Evolutionary conservation across 2,888 invertebrate genomes (phyloP), one percentile per base, ranked within the genome.

Genomic region (Phymatocera aterrima): DNA sequence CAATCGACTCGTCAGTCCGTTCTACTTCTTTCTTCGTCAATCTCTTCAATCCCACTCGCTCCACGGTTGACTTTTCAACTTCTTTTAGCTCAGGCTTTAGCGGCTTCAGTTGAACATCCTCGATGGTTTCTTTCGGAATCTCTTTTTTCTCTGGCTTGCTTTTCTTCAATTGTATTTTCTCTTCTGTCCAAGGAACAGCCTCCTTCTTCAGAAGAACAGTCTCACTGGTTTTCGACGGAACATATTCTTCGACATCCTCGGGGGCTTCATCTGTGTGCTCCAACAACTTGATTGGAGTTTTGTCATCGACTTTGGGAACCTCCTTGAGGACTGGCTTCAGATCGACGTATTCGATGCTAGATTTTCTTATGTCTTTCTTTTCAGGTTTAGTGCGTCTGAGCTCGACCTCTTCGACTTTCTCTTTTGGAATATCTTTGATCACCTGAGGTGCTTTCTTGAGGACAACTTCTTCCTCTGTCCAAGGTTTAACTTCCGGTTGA

Each of bases 181-280:
- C 94, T 85, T 95, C 93, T 2, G 93, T 95, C 94, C 94, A 94
- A 10, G 93, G 92, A 85, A 92, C 88, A 1, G 82, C 80, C 57
- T 84, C 81, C 12, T 85, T 84, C 15, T 80, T 83, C 3, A 77
- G 61, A 21, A 77, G 80, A n/a, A 72, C 64, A 3, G 79, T 79
- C 24, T 88, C 86, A 2, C 85, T 84, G 10, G 40, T 54, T 64
- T 78, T 57, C 24, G 57, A 57, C 15, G 57, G 57, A 57, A 57
- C 54, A 79, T 85, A 83, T 78, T 89, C 85, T 57, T 88, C 88
- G 1, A 74, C 61, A 18, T 86, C 87, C 31, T 80, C 81, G n/a
- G 61, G 46, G 64, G 68, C 77, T 57, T 75, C 65, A 21, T 24
- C 60, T 15, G 65, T 37, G 40, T 79, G 61, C 37, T 54, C 70